Evolutionary conservation across 2,888 invertebrate species (phyloP), one percentile per base, ranked within the genome.

Genomic region (Harmothoe impar): DNA sequence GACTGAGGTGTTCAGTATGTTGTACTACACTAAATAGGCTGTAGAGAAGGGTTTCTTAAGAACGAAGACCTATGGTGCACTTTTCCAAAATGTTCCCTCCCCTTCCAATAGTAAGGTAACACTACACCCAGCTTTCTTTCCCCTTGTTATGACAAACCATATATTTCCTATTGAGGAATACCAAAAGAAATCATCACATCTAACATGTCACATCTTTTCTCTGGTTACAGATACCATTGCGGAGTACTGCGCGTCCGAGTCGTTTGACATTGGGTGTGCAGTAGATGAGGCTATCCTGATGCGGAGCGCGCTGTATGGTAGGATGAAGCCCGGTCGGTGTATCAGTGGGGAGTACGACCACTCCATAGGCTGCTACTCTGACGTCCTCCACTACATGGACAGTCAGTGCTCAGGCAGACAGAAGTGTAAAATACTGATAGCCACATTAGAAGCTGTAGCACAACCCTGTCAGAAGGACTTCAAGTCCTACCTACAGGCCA

Each of bases 311-410:
- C 81, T 90, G 20, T 90, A 90, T 31, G 90, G 90, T 0, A n/a
- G 90, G 56, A 90, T 90, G 90, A 29, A 56, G 31, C 54, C 90
- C 0, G 81, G 90, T 0, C 51, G 81, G 17, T 81, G 81, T 81
- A 81, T 81, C 20, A 81, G 81, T n/a, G 81, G 81, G 81, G 81
- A 81, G 43, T 81, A 81, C 43, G 81, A 81, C 81, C 81, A 81
- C 81, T 81, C 81, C 35, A 81, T 81, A 62, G 90, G 90, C 31
- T 90, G 90, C 52, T 81, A 90, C 84, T 43, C 81, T 17, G 90
- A 90, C 23, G 90, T 90, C 31, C 90, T 90, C 31, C 90, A 90
- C 54, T 90, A 90, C 29, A 90, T 90, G 90, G 90, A 90, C 90
- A 90, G 54, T 35, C 78, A 90, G 56, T 90, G 90, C 35, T 90